Evolutionary conservation across 2,113 vertebrate species (phyloP), one percentile per base, ranked within the genome.

Genomic region (Holacanthus passer): DNA sequence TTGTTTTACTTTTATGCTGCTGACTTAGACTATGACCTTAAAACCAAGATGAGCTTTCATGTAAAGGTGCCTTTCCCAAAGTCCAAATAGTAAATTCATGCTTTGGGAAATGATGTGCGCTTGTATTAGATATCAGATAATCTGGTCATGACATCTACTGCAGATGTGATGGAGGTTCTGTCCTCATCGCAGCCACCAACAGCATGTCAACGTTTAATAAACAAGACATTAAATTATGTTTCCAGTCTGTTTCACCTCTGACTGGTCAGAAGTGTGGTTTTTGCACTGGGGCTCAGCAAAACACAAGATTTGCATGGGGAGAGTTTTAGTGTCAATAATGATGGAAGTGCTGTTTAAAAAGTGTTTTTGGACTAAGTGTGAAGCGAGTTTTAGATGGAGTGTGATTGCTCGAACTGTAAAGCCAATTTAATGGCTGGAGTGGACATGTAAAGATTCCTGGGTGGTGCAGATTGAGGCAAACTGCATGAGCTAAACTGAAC

Each of bases 61-160:
- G 12, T 48, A 2, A 73, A 58, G 65, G 77, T 74, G 77, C 53
- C 53, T 75, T 83, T 79, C 11, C 6, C 17, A 41, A 69, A 81
- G 56, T 62, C 39, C 39, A 27, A 75, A 67, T 22, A 12, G 50
- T 45, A 53, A 67, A 53, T 52, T 35, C 13, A 41, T 41, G 12
- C 7, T 0, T 58, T n/a, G 3, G 31, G 17, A 55, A 48, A 32
- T n/a, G 41, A 56, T 35, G 16, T 27, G n/a, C 47, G 14, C 32
- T 13, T 81, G 27, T 43, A 14, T 79, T 66, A 53, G 70, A 66
- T 43, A 71, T 55, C 24, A 12, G 41, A 24, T 68, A 32, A 58
- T 59, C 58, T 59, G n/a, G 5, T 52, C 24, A 8, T 35, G 53
- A 55, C 35, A 47, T 56, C 64, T 55, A 1, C 37, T 56, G 37